phyloP scores from a whole-genome alignment of 2,888 invertebrate species.

The Gibbula magus region DNA sequence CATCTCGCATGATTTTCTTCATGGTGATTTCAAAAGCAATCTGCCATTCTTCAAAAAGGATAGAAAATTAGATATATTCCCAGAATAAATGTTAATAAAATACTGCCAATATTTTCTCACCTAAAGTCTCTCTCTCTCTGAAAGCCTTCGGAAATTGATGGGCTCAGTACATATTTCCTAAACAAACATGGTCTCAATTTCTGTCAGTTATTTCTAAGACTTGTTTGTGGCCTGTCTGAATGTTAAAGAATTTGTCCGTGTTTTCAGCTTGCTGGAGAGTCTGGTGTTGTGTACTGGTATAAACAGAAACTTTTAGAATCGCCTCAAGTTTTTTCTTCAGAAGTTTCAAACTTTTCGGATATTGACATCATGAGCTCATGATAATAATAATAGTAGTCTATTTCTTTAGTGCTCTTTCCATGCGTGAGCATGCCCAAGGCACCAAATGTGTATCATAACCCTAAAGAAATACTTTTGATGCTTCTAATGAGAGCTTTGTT shows the following conservation, averaged over 20 bases:
- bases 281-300: too few relatives aligned
- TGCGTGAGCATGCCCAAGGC: too few relatives aligned
- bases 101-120: constrained; percentile 21
- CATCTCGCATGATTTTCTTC: constrained; percentile 14
- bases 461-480: too few relatives aligned
- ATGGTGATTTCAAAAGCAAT: constrained; percentile 21
- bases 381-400: too few relatives aligned
- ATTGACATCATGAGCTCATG: too few relatives aligned
- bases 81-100: constrained; percentile 23
- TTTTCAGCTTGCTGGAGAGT: too few relatives aligned
- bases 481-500: too few relatives aligned
- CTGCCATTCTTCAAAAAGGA: constrained; percentile 19
- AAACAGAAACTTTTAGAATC: too few relatives aligned
- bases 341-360: too few relatives aligned
- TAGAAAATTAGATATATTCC: constrained; percentile 20
- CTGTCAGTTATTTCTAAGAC: not conserved
- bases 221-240: not conserved
- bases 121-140: constrained; percentile 1
- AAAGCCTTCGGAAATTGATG: constrained; percentile 20
- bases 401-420: too few relatives aligned
- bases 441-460: too few relatives aligned
- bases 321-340: too few relatives aligned
- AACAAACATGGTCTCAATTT: constrained; percentile 15
- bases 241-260: not conserved
- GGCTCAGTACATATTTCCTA: constrained; percentile 16